Evolutionary conservation across 2,113 vertebrate genomes (phyloP).

Genomic region (Marmota monax): DNA sequence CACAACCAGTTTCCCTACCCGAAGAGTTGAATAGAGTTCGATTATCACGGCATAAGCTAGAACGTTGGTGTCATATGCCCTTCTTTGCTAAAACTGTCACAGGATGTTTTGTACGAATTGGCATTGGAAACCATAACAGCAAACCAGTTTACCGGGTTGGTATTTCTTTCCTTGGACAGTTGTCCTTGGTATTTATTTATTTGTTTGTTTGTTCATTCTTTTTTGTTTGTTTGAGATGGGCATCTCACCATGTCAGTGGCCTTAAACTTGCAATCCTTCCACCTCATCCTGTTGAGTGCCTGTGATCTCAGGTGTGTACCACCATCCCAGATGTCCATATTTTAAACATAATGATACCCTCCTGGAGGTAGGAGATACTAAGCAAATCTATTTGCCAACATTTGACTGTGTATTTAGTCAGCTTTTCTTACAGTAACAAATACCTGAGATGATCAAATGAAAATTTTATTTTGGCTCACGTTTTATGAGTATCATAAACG

Average conservation of each 20-base stretch:
- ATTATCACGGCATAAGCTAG: conserved; percentile 97
- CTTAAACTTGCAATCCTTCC: neutral
- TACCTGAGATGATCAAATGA: neutral
- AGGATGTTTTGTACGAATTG: conserved; percentile 98
- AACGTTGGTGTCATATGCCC: conserved; percentile 99
- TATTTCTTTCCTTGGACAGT: neutral
- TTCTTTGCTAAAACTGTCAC: conserved; percentile 99
- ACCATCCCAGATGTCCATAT: neutral
- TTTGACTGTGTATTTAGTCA: conserved; percentile 3
- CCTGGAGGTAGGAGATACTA: neutral
- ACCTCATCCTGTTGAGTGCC: neutral
- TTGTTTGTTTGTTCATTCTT: neutral
- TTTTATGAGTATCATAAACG: neutral
- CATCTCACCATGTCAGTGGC: neutral
- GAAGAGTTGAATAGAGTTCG: conserved; percentile 97
- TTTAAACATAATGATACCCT: conserved; percentile 38
- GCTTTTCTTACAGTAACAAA: neutral
- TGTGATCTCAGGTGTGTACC: neutral
- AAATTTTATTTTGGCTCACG: neutral
- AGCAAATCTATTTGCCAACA: conserved; percentile 2
- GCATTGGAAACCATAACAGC: conserved; percentile 99
- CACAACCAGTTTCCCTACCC: conserved; percentile 96
- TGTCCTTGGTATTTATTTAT: neutral
- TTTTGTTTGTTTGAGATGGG: neutral
- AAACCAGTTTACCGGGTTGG: conserved; percentile 98